These are phyloP conservation scores for Callocephalon fimbriatum DNA, from an alignment of 2,113 vertebrate genomes.

Conservation along the genomic window DNA sequence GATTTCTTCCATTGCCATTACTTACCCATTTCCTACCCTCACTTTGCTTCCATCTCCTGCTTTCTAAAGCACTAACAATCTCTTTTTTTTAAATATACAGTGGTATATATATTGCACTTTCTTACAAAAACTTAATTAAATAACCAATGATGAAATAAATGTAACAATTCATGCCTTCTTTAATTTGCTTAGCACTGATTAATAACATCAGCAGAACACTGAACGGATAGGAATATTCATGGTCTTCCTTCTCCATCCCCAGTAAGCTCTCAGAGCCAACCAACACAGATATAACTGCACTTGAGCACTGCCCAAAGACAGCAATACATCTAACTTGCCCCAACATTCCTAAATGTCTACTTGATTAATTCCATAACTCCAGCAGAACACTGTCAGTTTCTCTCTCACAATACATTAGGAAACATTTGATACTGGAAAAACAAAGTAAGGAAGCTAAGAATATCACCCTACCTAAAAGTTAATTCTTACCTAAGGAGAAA, in stretches of 20 bases:
- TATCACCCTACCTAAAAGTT: background rate
- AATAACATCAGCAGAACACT: background rate
- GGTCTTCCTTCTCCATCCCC: background rate
- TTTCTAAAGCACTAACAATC: background rate
- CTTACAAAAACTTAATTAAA: background rate
- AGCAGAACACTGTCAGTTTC: background rate
- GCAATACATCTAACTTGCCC: background rate
- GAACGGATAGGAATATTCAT: background rate
- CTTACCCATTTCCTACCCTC: background rate
- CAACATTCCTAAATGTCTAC: background rate
- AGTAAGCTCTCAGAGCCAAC: background rate
- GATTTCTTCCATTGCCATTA: background rate
- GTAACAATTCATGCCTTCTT: background rate
- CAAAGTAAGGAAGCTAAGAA: background rate
- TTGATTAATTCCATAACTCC: background rate
- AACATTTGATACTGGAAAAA: background rate
- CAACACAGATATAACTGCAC: background rate
- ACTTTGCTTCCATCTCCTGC: background rate
- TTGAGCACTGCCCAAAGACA: background rate
- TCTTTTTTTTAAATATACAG: background rate
- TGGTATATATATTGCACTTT: background rate
- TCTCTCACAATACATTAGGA: background rate
- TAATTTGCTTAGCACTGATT: background rate
- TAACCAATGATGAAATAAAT: background rate
- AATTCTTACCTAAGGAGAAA: background rate